Conservation (phyloP, 2,113 vertebrate species). For the Periophthalmodon schlosseri region DNA sequence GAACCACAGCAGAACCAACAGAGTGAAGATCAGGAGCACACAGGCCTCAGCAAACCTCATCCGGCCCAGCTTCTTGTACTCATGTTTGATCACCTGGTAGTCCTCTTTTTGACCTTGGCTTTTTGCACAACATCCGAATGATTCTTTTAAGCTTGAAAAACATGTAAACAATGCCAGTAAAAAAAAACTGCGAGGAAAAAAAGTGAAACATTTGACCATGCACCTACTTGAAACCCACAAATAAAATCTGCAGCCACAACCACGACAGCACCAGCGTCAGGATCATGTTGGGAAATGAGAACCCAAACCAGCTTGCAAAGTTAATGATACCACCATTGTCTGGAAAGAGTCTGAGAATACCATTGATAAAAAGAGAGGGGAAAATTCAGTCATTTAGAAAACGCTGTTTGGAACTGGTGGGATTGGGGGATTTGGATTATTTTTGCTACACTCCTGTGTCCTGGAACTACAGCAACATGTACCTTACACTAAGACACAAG, state of each 20-base stretch:
- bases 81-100: slow-evolving; percentile 72
- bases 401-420: too few relatives aligned
- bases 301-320: slow-evolving; percentile 92
- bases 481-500: too few relatives aligned
- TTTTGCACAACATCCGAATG: slow-evolving; percentile 78
- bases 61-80: slow-evolving; percentile 79
- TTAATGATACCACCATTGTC: slow-evolving; percentile 79
- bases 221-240: slow-evolving; percentile 84
- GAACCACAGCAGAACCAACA: slow-evolving; percentile 89
- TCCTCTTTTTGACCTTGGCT: slow-evolving; percentile 64
- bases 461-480: too few relatives aligned
- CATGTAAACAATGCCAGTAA: not conserved
- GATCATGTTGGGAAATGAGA: slow-evolving; percentile 84
- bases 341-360: slow-evolving; percentile 77
- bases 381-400: too few relatives aligned
- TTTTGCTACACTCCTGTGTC: too few relatives aligned
- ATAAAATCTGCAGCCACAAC: slow-evolving; percentile 86
- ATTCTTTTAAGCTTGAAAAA: slow-evolving; percentile 77
- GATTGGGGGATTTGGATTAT: too few relatives aligned
- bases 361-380: not conserved
- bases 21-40: slow-evolving; percentile 77
- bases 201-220: not conserved
- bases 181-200: not conserved
- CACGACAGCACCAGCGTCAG: slow-evolving; percentile 72
- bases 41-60: slow-evolving; percentile 83